A percentile compares a stretch with the other conserved stretches of the same genome.
These are phyloP conservation scores for Hyposoter dolosus DNA, from an alignment of 2,888 invertebrate species.

Conservation along the genomic window DNA sequence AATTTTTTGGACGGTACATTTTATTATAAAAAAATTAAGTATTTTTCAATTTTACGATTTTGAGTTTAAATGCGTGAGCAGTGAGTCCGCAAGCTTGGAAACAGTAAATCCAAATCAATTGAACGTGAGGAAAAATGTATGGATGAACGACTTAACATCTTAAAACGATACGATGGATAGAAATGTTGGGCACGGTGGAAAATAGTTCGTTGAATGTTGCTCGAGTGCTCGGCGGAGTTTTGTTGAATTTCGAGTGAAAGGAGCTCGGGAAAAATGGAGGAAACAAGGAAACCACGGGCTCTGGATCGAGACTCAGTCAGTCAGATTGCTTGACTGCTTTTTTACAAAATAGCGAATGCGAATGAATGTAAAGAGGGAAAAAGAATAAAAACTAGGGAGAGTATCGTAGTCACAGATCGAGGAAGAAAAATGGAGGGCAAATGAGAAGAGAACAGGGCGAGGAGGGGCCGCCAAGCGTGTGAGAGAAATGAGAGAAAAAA, in stretches of 20 bases:
- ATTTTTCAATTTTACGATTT: too few relatives aligned
- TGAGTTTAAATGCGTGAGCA: too few relatives aligned
- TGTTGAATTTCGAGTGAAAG: slow-evolving; percentile 4
- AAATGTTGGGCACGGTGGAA: slow-evolving; percentile 57
- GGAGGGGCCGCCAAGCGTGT: neutral
- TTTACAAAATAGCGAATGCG: slow-evolving; percentile 47
- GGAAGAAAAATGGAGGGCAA: slow-evolving; percentile 9
- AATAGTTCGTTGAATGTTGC: slow-evolving; percentile 57
- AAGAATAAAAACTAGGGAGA: slow-evolving; percentile 32
- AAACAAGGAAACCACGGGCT: slow-evolving; percentile 26
- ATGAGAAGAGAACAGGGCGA: neutral
- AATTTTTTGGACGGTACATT: neutral
- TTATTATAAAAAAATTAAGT: neutral
- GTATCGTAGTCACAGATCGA: slow-evolving; percentile 19
- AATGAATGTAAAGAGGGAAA: slow-evolving; percentile 20
- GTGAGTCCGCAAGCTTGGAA: neutral
- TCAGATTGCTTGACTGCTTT: slow-evolving; percentile 49
- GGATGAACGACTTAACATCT: too few relatives aligned
- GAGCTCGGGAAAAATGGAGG: slow-evolving; percentile 49
- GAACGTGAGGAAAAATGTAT: neutral
- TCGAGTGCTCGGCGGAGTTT: slow-evolving; percentile 54
- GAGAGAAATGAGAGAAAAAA: slow-evolving; percentile 26
- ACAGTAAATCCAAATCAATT: neutral
- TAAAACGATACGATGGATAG: slow-evolving; percentile 12
- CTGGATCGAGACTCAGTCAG: slow-evolving; percentile 59